Conservation (phyloP, 2,797 vertebrate species). For the Myotis findleyi region DNA sequence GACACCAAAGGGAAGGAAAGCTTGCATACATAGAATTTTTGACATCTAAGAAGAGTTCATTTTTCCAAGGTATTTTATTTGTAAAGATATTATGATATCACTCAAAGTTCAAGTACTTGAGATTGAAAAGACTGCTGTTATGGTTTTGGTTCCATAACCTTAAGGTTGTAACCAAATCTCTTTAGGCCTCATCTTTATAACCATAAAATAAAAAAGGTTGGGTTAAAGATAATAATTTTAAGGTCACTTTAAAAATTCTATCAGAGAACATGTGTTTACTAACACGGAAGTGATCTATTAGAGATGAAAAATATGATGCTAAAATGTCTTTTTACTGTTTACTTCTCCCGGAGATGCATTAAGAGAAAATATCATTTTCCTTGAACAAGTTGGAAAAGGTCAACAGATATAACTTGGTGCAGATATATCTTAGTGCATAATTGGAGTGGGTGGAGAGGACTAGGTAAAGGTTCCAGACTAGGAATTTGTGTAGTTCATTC, state of each 20-base stretch:
- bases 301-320: neutral
- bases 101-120: neutral
- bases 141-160: neutral
- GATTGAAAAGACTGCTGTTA: neutral
- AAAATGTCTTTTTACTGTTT: neutral
- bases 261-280: neutral
- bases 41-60: neutral
- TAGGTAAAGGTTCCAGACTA: neutral
- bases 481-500: neutral
- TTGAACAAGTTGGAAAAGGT: slow-evolving; percentile 6
- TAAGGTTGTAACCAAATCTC: neutral
- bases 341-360: neutral
- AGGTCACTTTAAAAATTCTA: neutral
- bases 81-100: neutral
- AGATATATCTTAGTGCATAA: neutral
- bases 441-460: neutral
- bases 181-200: neutral
- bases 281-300: neutral
- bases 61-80: slow-evolving; percentile 1
- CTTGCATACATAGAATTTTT: neutral
- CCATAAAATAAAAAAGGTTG: neutral
- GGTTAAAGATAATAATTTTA: neutral
- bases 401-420: neutral
- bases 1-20: neutral
- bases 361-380: neutral